Percentiles rank a stretch among this genome's conserved stretches.
phyloP scores from a whole-genome alignment of 2,888 invertebrate species.

The Synergus gifuensis region DNA sequence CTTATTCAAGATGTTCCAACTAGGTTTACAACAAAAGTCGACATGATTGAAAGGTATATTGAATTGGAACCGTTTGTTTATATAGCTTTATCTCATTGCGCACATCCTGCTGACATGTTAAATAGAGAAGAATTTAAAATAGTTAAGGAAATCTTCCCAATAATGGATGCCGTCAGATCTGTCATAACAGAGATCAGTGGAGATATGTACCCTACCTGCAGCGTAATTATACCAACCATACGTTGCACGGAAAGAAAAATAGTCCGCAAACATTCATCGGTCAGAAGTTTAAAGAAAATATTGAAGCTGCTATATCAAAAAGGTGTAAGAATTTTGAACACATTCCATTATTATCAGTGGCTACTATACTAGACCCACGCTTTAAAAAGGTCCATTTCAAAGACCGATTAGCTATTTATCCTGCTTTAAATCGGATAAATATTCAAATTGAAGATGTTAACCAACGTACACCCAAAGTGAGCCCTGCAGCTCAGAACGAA shows the following conservation, averaged over 20 bases:
- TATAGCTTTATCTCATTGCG: slow-evolving; percentile 44
- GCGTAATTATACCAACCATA: slow-evolving; percentile 50
- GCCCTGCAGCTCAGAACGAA: slow-evolving; percentile 1
- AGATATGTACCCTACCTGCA: slow-evolving; percentile 50
- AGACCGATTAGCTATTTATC: slow-evolving; percentile 43
- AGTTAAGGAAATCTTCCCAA: no score
- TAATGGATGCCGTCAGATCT: no score
- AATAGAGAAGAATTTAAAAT: not conserved
- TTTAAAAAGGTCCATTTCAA: slow-evolving; percentile 56
- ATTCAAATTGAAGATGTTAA: slow-evolving; percentile 29
- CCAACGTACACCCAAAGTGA: not conserved
- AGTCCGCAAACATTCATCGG: slow-evolving; percentile 39
- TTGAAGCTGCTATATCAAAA: slow-evolving; percentile 38
- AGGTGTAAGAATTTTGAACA: slow-evolving; percentile 43
- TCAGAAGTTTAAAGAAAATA: slow-evolving; percentile 42
- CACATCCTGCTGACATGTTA: slow-evolving; percentile 45
- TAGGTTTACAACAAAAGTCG: slow-evolving; percentile 50
- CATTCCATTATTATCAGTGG: slow-evolving; percentile 43
- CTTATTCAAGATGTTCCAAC: slow-evolving; percentile 52
- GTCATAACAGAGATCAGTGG: slow-evolving; percentile 47
- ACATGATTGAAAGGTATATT: slow-evolving; percentile 53
- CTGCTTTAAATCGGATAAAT: slow-evolving; percentile 44
- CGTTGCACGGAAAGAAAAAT: slow-evolving; percentile 43
- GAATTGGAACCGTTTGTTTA: slow-evolving; percentile 50
- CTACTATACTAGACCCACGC: slow-evolving; percentile 54